phyloP scores from a whole-genome alignment of 2,797 vertebrate species.

The Eutrigla gurnardus region DNA sequence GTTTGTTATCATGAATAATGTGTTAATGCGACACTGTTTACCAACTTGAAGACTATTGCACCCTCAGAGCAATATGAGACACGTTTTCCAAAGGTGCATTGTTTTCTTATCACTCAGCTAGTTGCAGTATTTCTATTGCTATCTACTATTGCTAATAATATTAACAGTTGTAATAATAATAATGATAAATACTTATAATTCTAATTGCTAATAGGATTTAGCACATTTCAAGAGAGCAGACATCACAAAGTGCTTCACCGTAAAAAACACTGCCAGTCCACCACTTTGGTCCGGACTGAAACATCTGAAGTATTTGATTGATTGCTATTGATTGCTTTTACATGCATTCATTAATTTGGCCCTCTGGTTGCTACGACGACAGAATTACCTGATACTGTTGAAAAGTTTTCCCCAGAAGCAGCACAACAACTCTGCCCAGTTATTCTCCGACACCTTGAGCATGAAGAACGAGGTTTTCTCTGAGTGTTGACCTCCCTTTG shows the following conservation, averaged over 20 bases:
- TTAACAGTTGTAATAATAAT: too few relatives aligned
- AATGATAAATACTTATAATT: too few relatives aligned
- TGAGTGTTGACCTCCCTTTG: slow-evolving; percentile 50
- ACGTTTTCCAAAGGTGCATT: background rate
- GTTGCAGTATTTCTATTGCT: too few relatives aligned
- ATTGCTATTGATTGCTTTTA: too few relatives aligned
- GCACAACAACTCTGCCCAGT: slow-evolving; percentile 21
- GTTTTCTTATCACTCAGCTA: background rate
- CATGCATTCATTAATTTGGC: background rate
- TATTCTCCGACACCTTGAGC: slow-evolving; percentile 25
- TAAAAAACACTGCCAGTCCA: too few relatives aligned
- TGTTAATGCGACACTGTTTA: background rate
- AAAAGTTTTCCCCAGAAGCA: slow-evolving; percentile 18
- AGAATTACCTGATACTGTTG: slow-evolving; percentile 21
- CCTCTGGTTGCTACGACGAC: background rate
- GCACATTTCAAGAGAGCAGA: too few relatives aligned
- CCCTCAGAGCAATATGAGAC: background rate
- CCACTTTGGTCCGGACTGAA: too few relatives aligned
- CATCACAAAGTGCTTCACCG: too few relatives aligned
- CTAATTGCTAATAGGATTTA: too few relatives aligned
- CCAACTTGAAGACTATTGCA: background rate
- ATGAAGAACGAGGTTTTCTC: slow-evolving; percentile 42
- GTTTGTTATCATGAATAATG: slow-evolving; percentile 42
- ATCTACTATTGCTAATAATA: too few relatives aligned
- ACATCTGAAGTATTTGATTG: too few relatives aligned